Conservation (phyloP, 2,797 vertebrate species). For the Semaprochilodus insignis region DNA sequence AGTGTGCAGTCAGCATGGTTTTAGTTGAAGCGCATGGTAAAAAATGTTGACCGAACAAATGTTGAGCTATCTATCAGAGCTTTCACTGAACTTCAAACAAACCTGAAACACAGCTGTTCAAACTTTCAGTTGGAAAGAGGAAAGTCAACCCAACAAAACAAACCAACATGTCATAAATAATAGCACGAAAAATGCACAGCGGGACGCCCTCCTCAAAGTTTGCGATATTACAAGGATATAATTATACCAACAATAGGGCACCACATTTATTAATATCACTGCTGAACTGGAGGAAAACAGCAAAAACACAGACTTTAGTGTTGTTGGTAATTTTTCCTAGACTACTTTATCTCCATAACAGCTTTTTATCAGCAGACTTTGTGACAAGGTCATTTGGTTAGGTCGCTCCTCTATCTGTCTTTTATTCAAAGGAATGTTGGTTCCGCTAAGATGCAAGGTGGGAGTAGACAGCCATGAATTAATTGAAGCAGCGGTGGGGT, state of each 20-base stretch:
- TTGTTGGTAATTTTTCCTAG: neutral
- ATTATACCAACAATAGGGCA: neutral
- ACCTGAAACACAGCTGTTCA: conserved; percentile 81
- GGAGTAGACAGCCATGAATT: conserved; percentile 73
- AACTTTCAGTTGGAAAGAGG: conserved; percentile 60
- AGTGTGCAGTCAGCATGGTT: neutral
- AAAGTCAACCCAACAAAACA: conserved; percentile 30
- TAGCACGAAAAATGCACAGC: neutral
- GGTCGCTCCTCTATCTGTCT: conserved; percentile 56
- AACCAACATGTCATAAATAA: conserved; percentile 18
- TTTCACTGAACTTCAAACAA: conserved; percentile 70
- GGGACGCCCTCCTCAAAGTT: neutral
- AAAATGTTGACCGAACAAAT: conserved; percentile 49
- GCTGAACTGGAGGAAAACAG: neutral
- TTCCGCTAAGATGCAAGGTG: conserved; percentile 72
- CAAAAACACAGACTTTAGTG: neutral
- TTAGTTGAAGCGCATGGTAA: neutral
- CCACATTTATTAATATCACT: neutral
- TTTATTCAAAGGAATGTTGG: conserved; percentile 68
- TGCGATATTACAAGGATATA: neutral
- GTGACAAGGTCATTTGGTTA: conserved; percentile 66
- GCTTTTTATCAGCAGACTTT: conserved; percentile 62
- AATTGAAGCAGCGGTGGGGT: conserved; percentile 63
- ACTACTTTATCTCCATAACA: conserved; percentile 54
- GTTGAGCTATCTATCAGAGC: conserved; percentile 69